A percentile compares a stretch with the other conserved stretches of the same genome.
These are phyloP conservation scores for Meta bourneti DNA, from an alignment of 2,888 invertebrate genomes.

Conservation along the genomic window DNA sequence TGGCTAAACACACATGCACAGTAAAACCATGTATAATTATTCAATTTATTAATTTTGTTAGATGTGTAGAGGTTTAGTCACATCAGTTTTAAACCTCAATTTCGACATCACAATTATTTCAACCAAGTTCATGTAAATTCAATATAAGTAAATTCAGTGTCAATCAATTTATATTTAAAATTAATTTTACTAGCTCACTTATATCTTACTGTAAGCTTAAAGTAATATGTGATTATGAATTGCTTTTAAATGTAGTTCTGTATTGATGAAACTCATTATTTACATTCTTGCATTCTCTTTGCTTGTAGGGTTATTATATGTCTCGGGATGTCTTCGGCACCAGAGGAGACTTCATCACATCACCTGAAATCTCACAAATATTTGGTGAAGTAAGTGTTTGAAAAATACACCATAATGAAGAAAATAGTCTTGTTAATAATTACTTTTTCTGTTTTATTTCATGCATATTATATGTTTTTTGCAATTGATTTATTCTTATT, in stretches of 20 bases:
- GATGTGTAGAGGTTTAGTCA: too few relatives aligned
- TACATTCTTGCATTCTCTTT: conserved; percentile 46
- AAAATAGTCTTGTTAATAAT: background rate
- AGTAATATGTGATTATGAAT: background rate
- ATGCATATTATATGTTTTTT: too few relatives aligned
- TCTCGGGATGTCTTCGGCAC: conserved; percentile 92
- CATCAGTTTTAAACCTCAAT: too few relatives aligned
- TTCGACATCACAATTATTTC: too few relatives aligned
- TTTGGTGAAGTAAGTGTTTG: conserved; percentile 91
- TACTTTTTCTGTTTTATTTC: background rate
- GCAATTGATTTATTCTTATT: too few relatives aligned
- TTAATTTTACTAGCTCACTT: background rate
- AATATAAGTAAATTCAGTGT: background rate
- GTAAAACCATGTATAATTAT: too few relatives aligned
- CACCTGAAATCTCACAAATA: conserved; percentile 97
- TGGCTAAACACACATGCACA: too few relatives aligned
- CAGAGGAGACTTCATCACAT: conserved; percentile 96
- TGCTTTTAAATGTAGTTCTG: background rate
- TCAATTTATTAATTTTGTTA: too few relatives aligned
- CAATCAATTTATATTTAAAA: background rate
- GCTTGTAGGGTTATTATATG: conserved; percentile 92
- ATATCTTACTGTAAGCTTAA: too few relatives aligned
- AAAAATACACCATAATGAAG: background rate
- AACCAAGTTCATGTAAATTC: too few relatives aligned
- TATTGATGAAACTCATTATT: too few relatives aligned